Base-by-base conservation (phyloP, 2,888 invertebrate species). In the Parelbella ahira region DNA sequence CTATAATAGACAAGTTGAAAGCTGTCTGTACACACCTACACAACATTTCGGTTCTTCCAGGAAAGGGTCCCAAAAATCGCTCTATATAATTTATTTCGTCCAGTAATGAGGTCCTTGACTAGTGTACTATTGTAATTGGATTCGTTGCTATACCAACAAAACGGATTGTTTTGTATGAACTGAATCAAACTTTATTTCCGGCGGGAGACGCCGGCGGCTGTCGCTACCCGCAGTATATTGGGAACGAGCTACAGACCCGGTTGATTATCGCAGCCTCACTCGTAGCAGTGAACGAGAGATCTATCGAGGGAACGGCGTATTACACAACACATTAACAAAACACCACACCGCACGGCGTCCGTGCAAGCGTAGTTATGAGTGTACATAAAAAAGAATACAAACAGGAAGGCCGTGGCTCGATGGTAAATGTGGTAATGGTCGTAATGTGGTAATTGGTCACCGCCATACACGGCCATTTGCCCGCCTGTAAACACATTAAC, bases 91-190 rank as follows among this genome's bases (percentile, higher is more conserved):
- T n/a, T n/a, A n/a, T n/a, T n/a, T n/a, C n/a, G n/a, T n/a, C n/a
- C n/a, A n/a, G n/a, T n/a, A n/a, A n/a, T n/a, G n/a, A n/a, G n/a
- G n/a, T n/a, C n/a, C n/a, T n/a, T n/a, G n/a, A n/a, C 33, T 37
- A 39, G 5, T 10, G 9, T n/a, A 20, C 48, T 3, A 15, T 4
- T 15, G 15, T 56, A 53, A 56, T 56, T 52, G 53, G 54, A 48
- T 53, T 49, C 46, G 48, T 49, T 56, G 54, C 56, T 56, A 51
- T 50, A 48, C 44, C 50, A 37, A 47, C 45, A 2, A 46, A 53
- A 46, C 50, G 51, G 54, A 49, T 55, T 51, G 54, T 51, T 51
- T 45, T 51, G 47, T 28, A 28, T 23, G 29, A 42, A 36, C 42
- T 36, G 29, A 20, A 36, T 42, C 37, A 42, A 23, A 42, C 28